Evolutionary conservation across 2,113 vertebrate genomes (phyloP).

Genomic region (Falcunculus frontatus): DNA sequence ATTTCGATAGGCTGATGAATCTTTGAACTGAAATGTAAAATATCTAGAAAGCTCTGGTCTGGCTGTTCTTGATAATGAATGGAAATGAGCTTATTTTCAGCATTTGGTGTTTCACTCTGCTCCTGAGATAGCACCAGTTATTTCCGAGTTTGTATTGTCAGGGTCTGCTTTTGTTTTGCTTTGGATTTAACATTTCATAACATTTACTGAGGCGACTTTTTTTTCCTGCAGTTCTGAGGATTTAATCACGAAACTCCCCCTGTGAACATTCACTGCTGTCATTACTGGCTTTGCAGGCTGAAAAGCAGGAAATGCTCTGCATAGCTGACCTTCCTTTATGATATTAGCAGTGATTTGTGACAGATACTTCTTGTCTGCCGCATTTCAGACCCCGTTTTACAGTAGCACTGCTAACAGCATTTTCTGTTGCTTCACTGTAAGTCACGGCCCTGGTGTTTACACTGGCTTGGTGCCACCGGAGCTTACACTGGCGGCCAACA

Average conservation of each 20-base stretch:
- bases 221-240: neutral
- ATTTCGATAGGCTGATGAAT: neutral
- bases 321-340: constrained; percentile 56
- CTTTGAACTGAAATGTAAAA: neutral
- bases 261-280: constrained; percentile 13
- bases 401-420: neutral
- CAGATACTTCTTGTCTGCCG: neutral
- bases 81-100: neutral
- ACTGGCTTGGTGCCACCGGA: neutral
- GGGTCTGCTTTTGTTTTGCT: neutral
- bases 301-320: constrained; percentile 71
- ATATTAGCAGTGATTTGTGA: constrained; percentile 45
- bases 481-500: neutral
- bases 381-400: neutral
- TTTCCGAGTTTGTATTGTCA: neutral
- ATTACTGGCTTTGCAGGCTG: constrained; percentile 38
- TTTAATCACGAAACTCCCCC: neutral
- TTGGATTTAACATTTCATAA: neutral
- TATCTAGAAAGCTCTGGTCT: neutral
- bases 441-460: neutral
- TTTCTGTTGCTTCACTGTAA: constrained; percentile 1
- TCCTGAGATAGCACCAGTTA: neutral
- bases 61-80: neutral
- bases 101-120: neutral
- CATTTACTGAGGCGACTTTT: neutral